phyloP scores from a whole-genome alignment of 23 tunicate species.

The Pegea sp. region DNA sequence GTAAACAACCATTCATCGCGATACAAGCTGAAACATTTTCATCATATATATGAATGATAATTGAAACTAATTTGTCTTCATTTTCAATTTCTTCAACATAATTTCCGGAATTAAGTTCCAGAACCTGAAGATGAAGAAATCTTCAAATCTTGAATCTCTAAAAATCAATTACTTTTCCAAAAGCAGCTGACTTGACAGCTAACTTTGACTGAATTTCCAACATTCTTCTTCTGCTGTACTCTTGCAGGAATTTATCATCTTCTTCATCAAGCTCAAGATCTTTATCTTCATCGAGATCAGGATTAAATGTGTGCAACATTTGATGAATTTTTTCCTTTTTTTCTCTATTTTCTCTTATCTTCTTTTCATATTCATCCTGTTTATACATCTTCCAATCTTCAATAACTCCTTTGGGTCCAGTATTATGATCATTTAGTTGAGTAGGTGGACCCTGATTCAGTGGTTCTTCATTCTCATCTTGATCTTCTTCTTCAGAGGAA shows the following conservation, averaged over 20 bases:
- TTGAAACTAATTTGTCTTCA: constrained; percentile 49
- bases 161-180: constrained; percentile 41
- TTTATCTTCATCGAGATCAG: constrained; percentile 14
- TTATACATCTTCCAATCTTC: constrained; percentile 68
- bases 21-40: constrained; percentile 52
- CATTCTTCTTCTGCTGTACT: constrained; percentile 50
- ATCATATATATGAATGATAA: constrained; percentile 65
- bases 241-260: constrained; percentile 42
- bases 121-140: constrained; percentile 10
- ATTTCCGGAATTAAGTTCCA: constrained; percentile 18
- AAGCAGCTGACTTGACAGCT: constrained; percentile 49
- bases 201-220: constrained; percentile 54
- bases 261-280: constrained; percentile 26
- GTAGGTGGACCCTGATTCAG: neutral
- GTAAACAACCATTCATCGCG: constrained; percentile 67
- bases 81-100: constrained; percentile 88
- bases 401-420: constrained; percentile 92
- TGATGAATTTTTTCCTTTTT: too few relatives aligned
- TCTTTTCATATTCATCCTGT: constrained; percentile 28
- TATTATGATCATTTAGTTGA: constrained; percentile 17
- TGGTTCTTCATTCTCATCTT: constrained; percentile 2
- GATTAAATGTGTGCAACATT: too few relatives aligned
- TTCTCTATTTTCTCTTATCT: constrained; percentile 4
- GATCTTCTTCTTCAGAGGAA: constrained; percentile 58
- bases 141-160: neutral